phyloP scores from a whole-genome alignment of 2,888 invertebrate species.

The Drosophila tripunctata region DNA sequence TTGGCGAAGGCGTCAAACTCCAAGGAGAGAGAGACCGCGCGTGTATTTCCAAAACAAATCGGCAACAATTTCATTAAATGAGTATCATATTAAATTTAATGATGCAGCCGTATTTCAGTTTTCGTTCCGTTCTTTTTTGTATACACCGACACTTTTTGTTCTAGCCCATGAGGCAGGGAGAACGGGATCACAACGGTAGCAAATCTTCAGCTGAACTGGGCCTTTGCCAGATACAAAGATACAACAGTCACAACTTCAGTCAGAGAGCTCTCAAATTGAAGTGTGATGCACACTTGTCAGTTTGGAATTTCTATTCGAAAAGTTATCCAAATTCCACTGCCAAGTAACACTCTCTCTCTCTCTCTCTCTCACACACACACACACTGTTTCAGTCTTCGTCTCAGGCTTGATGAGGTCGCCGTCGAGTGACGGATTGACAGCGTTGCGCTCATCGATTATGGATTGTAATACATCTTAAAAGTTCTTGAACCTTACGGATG shows the following conservation, averaged over 20 bases:
- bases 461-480: constrained; percentile 71
- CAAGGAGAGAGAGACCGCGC: constrained; percentile 65
- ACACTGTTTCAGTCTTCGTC: not conserved
- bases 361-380: not conserved
- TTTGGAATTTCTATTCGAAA: constrained; percentile 73
- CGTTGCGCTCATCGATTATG: constrained; percentile 70
- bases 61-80: constrained; percentile 85
- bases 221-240: constrained; percentile 14
- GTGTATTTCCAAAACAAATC: constrained; percentile 85
- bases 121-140: constrained; percentile 77
- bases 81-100: constrained; percentile 85
- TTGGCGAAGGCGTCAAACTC: constrained; percentile 68
- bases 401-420: constrained; percentile 29
- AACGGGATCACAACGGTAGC: constrained; percentile 56
- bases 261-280: constrained; percentile 38
- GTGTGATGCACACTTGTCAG: constrained; percentile 66
- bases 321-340: constrained; percentile 66
- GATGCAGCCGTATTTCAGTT: constrained; percentile 85
- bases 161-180: constrained; percentile 46
- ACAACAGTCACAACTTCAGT: constrained; percentile 17
- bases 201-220: constrained; percentile 56
- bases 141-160: constrained; percentile 63
- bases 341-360: not conserved
- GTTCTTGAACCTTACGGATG: constrained; percentile 48
- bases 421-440: constrained; percentile 70